These are phyloP conservation scores for Psilopogon haemacephalus DNA, from an alignment of 2,113 vertebrate species.

Conservation along the genomic window DNA sequence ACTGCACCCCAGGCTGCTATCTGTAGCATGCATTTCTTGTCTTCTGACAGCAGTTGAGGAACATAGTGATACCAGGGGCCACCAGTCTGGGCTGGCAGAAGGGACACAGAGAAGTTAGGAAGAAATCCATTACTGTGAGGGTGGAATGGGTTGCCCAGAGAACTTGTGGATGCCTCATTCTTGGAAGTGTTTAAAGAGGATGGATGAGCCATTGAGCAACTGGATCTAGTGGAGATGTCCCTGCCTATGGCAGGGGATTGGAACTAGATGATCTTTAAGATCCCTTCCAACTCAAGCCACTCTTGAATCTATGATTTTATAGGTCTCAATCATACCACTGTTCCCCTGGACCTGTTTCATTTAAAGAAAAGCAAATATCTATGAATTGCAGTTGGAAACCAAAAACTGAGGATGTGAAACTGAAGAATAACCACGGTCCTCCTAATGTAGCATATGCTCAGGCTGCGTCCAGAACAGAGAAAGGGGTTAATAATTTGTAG, in stretches of 20 bases:
- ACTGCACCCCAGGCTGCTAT: accelerated
- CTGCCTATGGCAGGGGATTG: no score
- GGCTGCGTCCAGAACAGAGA: not conserved
- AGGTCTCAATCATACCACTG: not conserved
- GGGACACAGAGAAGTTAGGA: no score
- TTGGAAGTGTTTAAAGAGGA: no score
- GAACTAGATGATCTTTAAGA: no score
- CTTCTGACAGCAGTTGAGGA: not conserved
- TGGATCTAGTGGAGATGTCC: no score
- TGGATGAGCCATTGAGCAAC: no score
- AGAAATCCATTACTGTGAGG: no score
- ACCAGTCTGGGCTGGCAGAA: not conserved
- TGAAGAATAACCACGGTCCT: not conserved
- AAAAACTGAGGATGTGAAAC: not conserved
- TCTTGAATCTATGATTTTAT: not conserved
- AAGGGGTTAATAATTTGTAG: not conserved
- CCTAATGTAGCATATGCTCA: not conserved
- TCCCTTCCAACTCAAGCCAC: no score
- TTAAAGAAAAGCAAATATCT: not conserved
- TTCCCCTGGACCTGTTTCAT: not conserved
- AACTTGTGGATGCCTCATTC: no score
- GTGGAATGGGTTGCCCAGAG: no score
- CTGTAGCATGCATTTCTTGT: not conserved
- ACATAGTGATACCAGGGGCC: not conserved
- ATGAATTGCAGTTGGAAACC: not conserved